These are phyloP conservation scores for Petrolisthes cinctipes DNA, from an alignment of 2,888 invertebrate species.

Conservation along the genomic window DNA sequence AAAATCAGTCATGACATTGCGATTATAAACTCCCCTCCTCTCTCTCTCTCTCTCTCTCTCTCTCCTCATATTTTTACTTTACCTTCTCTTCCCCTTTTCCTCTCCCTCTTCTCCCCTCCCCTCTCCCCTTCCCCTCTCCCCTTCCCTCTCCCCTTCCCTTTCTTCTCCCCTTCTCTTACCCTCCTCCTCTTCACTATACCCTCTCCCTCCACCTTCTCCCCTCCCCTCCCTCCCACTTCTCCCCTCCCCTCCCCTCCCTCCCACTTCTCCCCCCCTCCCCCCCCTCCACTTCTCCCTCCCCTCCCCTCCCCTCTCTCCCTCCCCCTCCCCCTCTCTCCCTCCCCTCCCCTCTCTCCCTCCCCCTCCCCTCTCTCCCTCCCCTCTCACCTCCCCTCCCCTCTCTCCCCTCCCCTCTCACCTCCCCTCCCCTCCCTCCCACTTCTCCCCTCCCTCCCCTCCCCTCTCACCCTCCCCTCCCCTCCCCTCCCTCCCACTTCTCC, in stretches of 20 bases:
- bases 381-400: background rate
- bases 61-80: too few species aligned
- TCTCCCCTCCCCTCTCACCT: background rate
- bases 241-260: background rate
- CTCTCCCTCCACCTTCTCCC: background rate
- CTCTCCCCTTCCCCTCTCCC: background rate
- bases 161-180: background rate
- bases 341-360: background rate
- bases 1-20: too few species aligned
- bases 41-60: background rate
- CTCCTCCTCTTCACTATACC: background rate
- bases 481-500: background rate
- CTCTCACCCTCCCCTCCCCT: background rate
- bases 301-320: background rate
- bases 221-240: background rate
- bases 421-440: background rate
- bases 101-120: background rate
- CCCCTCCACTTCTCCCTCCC: background rate
- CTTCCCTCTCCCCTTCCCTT: background rate
- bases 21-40: background rate
- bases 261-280: background rate
- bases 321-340: too few species aligned
- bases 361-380: background rate
- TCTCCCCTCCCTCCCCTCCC: background rate
- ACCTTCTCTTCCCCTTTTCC: background rate